phyloP scores from a whole-genome alignment of 2,797 vertebrate genomes.

The Sebastes trivittatus region DNA sequence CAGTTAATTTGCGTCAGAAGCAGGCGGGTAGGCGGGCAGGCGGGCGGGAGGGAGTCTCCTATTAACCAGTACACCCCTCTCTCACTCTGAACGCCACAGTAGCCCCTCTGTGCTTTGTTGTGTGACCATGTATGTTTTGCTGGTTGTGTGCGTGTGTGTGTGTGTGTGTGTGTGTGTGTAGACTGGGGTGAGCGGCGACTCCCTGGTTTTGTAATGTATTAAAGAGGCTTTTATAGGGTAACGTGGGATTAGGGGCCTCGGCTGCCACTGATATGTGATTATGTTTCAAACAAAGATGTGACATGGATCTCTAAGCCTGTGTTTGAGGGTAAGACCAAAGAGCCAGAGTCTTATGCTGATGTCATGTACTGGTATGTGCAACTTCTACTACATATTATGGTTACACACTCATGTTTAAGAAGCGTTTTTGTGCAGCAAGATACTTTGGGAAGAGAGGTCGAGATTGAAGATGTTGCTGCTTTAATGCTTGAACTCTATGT shows the following conservation, averaged over 20 bases:
- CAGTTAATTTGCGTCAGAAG: constrained; percentile 62
- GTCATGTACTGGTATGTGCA: background rate
- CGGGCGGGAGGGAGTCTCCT: constrained; percentile 1
- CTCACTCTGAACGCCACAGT: constrained; percentile 55
- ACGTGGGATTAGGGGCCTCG: constrained; percentile 13
- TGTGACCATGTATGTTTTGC: constrained; percentile 44
- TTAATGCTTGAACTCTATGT: constrained; percentile 13
- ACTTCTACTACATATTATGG: background rate
- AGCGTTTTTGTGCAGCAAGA: background rate
- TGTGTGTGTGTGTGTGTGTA: background rate
- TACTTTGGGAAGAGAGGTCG: background rate
- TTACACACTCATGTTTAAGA: background rate
- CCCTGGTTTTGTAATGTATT: constrained; percentile 21
- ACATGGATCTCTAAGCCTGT: background rate
- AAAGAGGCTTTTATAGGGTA: constrained; percentile 43
- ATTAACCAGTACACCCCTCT: constrained; percentile 44
- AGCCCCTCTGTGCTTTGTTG: constrained; percentile 65
- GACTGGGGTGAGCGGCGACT: background rate
- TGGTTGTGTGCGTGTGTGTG: constrained; percentile 3
- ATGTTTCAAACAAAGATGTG: constrained; percentile 28
- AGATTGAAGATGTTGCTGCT: background rate
- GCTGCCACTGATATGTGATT: constrained; percentile 25
- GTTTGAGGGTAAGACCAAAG: background rate
- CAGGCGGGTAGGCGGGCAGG: background rate
- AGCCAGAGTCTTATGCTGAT: background rate